Conservation (phyloP, 2,113 vertebrate genomes). For the Jaculus jaculus region DNA sequence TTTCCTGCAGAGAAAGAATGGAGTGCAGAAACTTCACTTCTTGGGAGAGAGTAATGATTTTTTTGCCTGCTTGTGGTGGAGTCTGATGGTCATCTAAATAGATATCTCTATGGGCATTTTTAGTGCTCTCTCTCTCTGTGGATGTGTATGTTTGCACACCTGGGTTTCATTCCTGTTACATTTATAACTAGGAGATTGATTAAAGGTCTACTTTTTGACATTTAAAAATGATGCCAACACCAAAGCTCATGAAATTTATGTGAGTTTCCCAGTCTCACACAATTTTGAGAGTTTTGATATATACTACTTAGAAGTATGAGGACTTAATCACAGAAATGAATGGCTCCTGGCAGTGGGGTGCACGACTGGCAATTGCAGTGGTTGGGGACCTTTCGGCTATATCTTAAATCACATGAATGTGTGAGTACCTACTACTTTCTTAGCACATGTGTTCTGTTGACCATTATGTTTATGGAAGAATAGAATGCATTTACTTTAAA, state of each 20-base stretch:
- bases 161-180: background rate
- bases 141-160: background rate
- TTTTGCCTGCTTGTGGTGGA: background rate
- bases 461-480: background rate
- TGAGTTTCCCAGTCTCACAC: background rate
- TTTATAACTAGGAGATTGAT: slow-evolving; percentile 8
- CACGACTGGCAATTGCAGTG: background rate
- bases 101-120: background rate
- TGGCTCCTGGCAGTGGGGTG: background rate
- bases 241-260: background rate
- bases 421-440: background rate
- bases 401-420: background rate
- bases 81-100: background rate
- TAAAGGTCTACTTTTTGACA: slow-evolving; percentile 28
- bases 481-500: background rate
- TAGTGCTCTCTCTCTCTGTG: background rate
- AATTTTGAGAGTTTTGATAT: background rate
- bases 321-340: background rate
- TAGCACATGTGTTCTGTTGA: background rate
- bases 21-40: background rate
- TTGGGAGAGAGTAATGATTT: background rate
- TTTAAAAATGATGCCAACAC: background rate
- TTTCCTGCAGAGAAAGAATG: background rate
- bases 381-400: background rate
- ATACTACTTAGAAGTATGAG: background rate